These are phyloP conservation scores for Limnephilus marmoratus DNA, from an alignment of 2,888 invertebrate genomes.

Conservation along the genomic window DNA sequence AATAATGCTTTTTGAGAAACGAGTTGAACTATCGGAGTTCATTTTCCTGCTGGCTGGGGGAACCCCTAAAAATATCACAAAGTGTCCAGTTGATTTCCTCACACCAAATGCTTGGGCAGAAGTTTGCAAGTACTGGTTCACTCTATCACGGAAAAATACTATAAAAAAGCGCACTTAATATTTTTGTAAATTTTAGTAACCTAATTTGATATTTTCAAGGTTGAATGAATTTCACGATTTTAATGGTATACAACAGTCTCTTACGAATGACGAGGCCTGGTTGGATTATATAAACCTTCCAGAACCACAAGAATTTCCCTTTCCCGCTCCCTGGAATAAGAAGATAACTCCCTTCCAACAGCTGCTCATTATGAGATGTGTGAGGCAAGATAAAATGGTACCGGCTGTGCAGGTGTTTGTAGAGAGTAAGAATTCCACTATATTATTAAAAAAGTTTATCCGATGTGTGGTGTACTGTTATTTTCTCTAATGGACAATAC, in stretches of 20 bases:
- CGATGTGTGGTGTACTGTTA: no score
- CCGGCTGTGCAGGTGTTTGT: conserved; percentile 86
- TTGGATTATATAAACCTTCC: conserved; percentile 84
- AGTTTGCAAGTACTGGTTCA: conserved; percentile 71
- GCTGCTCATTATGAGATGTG: conserved; percentile 86
- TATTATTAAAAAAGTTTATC: conserved; percentile 21
- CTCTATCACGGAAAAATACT: no score
- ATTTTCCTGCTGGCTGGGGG: conserved; percentile 93
- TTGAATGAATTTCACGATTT: conserved; percentile 74
- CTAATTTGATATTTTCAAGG: conserved; percentile 68
- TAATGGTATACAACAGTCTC: conserved; percentile 82
- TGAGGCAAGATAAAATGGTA: conserved; percentile 92
- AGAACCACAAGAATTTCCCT: conserved; percentile 82
- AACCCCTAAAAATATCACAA: conserved; percentile 70
- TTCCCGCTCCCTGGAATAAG: conserved; percentile 85
- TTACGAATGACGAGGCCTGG: conserved; percentile 82
- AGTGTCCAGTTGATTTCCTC: conserved; percentile 73
- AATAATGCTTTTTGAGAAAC: conserved; percentile 78
- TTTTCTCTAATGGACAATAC: no score
- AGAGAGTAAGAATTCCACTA: conserved; percentile 72
- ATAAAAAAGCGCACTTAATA: no score
- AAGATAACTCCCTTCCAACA: conserved; percentile 84
- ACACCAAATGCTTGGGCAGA: conserved; percentile 74
- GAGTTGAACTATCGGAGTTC: conserved; percentile 83
- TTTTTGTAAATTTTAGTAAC: no score